phyloP scores from a whole-genome alignment of 2,113 vertebrate genomes.

The Pantherophis guttatus region DNA sequence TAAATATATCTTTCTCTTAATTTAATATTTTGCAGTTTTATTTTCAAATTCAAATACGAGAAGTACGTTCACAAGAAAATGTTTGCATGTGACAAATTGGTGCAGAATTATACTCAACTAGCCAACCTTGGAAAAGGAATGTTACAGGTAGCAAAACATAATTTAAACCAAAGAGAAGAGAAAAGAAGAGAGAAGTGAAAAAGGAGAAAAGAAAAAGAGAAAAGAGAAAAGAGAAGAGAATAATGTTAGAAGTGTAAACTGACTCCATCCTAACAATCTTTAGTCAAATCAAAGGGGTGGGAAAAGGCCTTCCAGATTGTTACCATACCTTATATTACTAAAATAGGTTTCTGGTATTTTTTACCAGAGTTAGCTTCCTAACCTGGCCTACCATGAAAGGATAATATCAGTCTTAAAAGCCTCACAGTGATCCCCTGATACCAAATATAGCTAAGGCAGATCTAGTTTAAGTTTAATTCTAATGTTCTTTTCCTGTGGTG shows the following conservation, averaged over 20 bases:
- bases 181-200: too few species aligned
- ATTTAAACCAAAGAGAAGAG: neutral
- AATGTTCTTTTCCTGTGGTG: neutral
- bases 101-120: too few species aligned
- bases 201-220: too few species aligned
- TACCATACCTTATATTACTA: neutral
- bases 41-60: neutral
- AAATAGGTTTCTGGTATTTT: neutral
- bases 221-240: neutral
- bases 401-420: neutral
- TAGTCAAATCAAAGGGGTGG: neutral
- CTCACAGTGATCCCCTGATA: neutral
- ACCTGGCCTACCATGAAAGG: neutral
- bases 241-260: neutral
- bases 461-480: neutral
- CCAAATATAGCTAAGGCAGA: neutral
- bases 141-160: neutral
- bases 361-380: neutral
- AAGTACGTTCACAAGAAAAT: too few species aligned
- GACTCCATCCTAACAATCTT: neutral
- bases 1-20: neutral
- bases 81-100: neutral
- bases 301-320: neutral
- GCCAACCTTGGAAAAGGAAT: neutral
- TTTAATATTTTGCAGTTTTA: neutral